Base-by-base conservation (phyloP, 2,797 vertebrate species). In the Podargus strigoides region DNA sequence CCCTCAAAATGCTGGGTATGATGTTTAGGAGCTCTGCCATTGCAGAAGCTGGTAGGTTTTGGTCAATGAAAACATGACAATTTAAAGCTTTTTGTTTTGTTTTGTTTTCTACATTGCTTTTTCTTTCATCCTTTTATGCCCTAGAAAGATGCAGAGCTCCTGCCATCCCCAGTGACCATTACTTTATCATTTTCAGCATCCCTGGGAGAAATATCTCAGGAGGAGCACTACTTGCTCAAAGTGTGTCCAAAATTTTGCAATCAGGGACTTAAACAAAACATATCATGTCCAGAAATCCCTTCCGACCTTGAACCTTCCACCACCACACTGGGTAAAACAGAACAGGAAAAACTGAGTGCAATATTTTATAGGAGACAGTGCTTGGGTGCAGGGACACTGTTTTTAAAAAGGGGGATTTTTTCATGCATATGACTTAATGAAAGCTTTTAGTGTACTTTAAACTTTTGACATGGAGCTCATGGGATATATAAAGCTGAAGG, bases 1-100 rank as follows among this genome's bases (percentile, higher is more conserved):
- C 9, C 8, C 23, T 3, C 3, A n/a, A 26, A 50, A 59, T 0
- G 1, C 12, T 13, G 75, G 22, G 9, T 2, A 4, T 15, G 41
- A 6, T 41, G 13, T 44, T 49, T 34, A 53, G n/a, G 30, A 74
- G 22, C 63, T 79, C 32, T 59, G 41, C 15, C 49, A 46, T 49
- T 3, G 12, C 23, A 58, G 44, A 39, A 85, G 8, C 37, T 36
- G 55, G 7, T 36, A 66, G 14, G 14, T 53, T 94, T 47, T 16
- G 7, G n/a, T 60, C 76, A 62, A 55, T 24, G 17, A 74, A 66
- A 73, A 69, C 6, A 16, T 17, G 32, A 10, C 16, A 52, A 68
- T 74, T 68, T 37, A 52, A 59, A 52, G 11, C 32, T 2, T 55
- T 28, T 24, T 41, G 49, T 60, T 69, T 72, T 22, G 18, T 39